A percentile compares a stretch with the other conserved stretches of the same genome.
These are phyloP conservation scores for Acronicta psi DNA, from an alignment of 2,888 invertebrate genomes.

Conservation along the genomic window DNA sequence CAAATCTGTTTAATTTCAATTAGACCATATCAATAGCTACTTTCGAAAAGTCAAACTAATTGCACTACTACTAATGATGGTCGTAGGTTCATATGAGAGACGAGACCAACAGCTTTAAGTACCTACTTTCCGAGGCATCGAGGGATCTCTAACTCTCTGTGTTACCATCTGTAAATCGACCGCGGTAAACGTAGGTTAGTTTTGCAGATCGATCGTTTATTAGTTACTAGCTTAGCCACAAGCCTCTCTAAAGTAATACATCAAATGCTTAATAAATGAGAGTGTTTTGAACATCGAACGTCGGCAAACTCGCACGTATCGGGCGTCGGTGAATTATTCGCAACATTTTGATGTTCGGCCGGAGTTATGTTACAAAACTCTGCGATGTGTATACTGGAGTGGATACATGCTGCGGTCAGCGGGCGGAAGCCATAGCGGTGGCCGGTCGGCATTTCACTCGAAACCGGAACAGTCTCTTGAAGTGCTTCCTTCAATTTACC, in stretches of 20 bases:
- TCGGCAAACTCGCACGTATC: conserved; percentile 13
- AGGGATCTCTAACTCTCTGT: too few relatives aligned
- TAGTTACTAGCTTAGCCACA: too few relatives aligned
- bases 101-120: too few relatives aligned
- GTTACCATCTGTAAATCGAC: too few relatives aligned
- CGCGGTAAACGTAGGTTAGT: too few relatives aligned
- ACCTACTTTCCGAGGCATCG: too few relatives aligned
- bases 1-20: too few relatives aligned
- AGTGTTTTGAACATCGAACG: conserved; percentile 17
- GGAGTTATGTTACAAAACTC: conserved; percentile 42
- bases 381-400: conserved; percentile 19
- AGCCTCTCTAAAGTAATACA: conserved; percentile 5
- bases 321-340: conserved; percentile 36
- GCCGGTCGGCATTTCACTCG: conserved; percentile 69
- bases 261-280: conserved; percentile 24
- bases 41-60: too few relatives aligned
- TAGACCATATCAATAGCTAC: too few relatives aligned
- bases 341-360: conserved; percentile 33
- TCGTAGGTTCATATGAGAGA: too few relatives aligned
- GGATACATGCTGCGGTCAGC: conserved; percentile 68
- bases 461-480: conserved; percentile 84
- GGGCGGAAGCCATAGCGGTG: conserved; percentile 77
- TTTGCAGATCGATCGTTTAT: too few relatives aligned
- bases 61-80: too few relatives aligned
- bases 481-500: conserved; percentile 83